These are phyloP conservation scores for Mormyrops boulengeri DNA, from an alignment of 2,797 vertebrate genomes.

Conservation along the genomic window DNA sequence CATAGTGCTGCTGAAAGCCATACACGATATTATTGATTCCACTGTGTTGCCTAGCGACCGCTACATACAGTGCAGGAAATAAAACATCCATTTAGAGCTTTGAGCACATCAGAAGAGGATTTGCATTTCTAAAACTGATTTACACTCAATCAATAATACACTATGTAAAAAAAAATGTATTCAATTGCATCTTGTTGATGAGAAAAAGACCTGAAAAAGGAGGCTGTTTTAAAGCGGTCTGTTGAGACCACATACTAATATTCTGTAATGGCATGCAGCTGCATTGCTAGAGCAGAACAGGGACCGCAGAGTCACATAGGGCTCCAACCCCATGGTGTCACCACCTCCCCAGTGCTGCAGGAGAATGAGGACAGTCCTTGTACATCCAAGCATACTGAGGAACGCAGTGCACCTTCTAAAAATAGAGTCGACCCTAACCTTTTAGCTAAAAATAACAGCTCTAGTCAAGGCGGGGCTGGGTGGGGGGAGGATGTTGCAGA, in stretches of 20 bases:
- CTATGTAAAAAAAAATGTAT: background rate
- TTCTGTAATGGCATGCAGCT: background rate
- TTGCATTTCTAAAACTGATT: background rate
- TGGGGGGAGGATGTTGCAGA: background rate
- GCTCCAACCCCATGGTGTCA: background rate
- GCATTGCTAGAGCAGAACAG: background rate
- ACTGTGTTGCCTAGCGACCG: constrained; percentile 63
- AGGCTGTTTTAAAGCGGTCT: background rate
- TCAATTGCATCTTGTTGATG: background rate
- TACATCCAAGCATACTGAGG: background rate
- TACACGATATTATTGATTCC: constrained; percentile 55
- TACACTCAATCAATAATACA: background rate
- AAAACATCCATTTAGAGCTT: constrained; percentile 36
- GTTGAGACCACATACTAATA: background rate
- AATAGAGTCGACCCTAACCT: background rate
- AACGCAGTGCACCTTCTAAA: background rate
- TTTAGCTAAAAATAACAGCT: constrained; percentile 14
- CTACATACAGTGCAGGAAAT: constrained; percentile 43
- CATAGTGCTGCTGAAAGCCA: constrained; percentile 35
- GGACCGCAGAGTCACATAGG: background rate
- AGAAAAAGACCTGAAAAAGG: background rate
- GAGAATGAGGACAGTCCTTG: background rate
- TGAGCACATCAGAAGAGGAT: constrained; percentile 10
- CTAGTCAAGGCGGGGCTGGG: background rate
- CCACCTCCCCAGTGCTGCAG: background rate